These are phyloP conservation scores for Vireo altiloquus DNA, from an alignment of 2,113 vertebrate genomes.

Conservation along the genomic window DNA sequence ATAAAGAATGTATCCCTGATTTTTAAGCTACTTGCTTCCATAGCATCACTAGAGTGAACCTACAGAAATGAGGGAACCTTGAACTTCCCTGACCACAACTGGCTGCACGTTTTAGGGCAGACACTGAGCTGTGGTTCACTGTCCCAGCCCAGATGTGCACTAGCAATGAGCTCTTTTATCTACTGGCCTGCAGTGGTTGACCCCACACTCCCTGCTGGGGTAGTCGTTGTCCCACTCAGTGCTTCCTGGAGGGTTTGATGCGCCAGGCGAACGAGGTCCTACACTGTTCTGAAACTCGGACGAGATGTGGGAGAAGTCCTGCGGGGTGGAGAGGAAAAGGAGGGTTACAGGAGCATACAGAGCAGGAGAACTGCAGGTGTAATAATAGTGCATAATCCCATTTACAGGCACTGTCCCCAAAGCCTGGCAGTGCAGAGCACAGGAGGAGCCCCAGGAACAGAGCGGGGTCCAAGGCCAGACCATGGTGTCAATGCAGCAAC, in stretches of 20 bases:
- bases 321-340: not conserved
- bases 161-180: not conserved
- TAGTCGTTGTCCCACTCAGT: slow-evolving; percentile 94
- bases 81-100: not conserved
- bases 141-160: not conserved
- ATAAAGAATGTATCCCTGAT: not conserved
- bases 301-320: slow-evolving; percentile 94
- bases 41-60: not conserved
- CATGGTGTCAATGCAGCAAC: not conserved
- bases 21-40: not conserved
- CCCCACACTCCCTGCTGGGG: slow-evolving; percentile 92
- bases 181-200: slow-evolving; percentile 94
- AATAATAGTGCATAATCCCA: accelerated
- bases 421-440: accelerated
- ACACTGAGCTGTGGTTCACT: not conserved
- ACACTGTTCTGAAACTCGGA: slow-evolving; percentile 92
- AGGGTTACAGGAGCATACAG: not conserved
- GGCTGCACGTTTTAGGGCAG: not conserved
- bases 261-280: slow-evolving; percentile 89
- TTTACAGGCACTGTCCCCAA: not conserved
- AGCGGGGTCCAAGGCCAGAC: not conserved
- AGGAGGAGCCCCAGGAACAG: not conserved
- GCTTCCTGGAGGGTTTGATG: slow-evolving; percentile 81
- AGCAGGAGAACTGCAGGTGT: not conserved
- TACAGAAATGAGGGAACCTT: not conserved